Evolutionary conservation across 2,888 invertebrate genomes (phyloP), one percentile per base, ranked within the genome.

Genomic region (Proisotoma minuta): DNA sequence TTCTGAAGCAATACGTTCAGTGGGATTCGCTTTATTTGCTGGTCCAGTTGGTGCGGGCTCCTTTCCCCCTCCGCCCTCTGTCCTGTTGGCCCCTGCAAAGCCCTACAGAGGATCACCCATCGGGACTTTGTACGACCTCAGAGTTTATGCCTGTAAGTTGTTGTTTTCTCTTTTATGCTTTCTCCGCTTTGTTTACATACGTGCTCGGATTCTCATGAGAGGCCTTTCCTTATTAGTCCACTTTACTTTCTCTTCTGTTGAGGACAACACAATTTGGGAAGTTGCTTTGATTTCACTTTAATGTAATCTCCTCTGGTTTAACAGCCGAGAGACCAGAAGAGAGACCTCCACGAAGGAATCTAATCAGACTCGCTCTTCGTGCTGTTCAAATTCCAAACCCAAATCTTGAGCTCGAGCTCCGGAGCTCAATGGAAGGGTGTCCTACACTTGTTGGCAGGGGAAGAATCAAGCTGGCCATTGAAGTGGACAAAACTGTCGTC

Each of bases 71-170:
- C 92, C 92, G n/a, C 92, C 92, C 22, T 91, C 91, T 75, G 91
- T 93, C 48, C 90, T 91, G 76, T 80, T 93, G 71, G 90, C 91
- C 22, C 92, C 92, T 43, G 92, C 92, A 2, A 91, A 92, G 78
- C 89, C 91, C 76, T 93, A 93, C 79, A 87, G 86, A 69, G 93
- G 93, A 0, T 90, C 91, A 1, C 92, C 92, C 0, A 91, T 93
- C 56, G 93, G 93, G 10, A 92, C 91, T 53, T 91, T 91, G 60
- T 93, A 93, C 75, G 92, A 93, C 76, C 85, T 93, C 52, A 83
- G 90, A 75, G 89, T 89, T 69, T 92, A 87, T 77, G 85, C 89
- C 63, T 91, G 91, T 91, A 80, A 84, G 85, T 79, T 56, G n/a
- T n/a, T n/a, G n/a, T n/a, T n/a, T n/a, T n/a, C n/a, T n/a, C n/a